Conservation (phyloP, 2,888 invertebrate genomes). For the Drosophila paranaensis region DNA sequence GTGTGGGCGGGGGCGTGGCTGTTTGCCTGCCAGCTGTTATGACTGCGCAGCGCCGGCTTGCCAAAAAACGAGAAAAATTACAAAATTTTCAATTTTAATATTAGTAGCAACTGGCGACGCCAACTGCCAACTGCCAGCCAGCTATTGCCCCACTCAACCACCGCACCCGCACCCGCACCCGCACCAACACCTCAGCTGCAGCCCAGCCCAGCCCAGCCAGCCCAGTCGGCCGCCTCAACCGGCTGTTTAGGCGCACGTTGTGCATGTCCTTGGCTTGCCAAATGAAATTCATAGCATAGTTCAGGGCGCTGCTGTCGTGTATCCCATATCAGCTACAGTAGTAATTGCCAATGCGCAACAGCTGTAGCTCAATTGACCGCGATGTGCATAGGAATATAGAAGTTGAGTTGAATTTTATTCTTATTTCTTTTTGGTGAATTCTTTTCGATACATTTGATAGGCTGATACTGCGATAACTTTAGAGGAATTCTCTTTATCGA, state of each 20-base stretch:
- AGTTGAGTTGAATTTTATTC: too few species aligned
- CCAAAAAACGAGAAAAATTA: conserved; percentile 75
- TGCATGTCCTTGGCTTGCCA: conserved; percentile 79
- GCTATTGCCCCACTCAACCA: conserved; percentile 14
- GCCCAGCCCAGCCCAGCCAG: neutral
- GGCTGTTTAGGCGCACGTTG: conserved; percentile 76
- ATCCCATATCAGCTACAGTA: conserved; percentile 56
- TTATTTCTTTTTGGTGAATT: too few species aligned
- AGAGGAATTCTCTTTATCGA: too few species aligned
- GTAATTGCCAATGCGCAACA: conserved; percentile 28
- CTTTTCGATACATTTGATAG: too few species aligned
- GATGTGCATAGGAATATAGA: neutral
- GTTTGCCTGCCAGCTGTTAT: conserved; percentile 70
- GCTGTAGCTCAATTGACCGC: neutral
- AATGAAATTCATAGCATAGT: conserved; percentile 78
- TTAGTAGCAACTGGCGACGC: conserved; percentile 74
- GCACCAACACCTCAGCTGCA: conserved; percentile 36
- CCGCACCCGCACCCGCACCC: neutral
- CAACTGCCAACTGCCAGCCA: conserved; percentile 70
- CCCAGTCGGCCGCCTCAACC: conserved; percentile 15
- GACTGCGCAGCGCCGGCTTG: conserved; percentile 73
- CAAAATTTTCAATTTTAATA: conserved; percentile 81
- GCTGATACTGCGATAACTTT: too few species aligned
- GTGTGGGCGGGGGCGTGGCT: neutral
- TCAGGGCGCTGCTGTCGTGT: conserved; percentile 58